These are phyloP conservation scores for Drosophila bipectinata DNA, from an alignment of 1,140 invertebrate genomes.

Conservation along the genomic window DNA sequence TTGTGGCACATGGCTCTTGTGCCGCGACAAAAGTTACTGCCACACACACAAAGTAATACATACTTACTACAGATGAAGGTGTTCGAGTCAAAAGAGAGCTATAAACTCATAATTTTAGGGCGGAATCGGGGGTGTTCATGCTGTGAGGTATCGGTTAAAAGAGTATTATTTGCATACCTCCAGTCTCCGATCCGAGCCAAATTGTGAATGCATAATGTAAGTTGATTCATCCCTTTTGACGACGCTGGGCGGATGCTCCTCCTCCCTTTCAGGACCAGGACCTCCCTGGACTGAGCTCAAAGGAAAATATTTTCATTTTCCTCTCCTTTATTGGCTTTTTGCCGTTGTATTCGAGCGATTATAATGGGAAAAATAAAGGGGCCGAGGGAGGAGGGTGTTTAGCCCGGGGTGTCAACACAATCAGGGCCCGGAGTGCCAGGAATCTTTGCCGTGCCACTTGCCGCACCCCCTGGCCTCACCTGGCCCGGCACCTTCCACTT, in stretches of 20 bases:
- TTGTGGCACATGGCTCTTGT: neutral
- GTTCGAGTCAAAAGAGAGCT: no score
- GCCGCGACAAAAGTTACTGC: neutral
- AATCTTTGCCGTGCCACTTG: neutral
- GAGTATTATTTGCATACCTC: conserved; percentile 33
- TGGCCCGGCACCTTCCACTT: neutral
- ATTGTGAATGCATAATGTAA: conserved; percentile 48
- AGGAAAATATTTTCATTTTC: conserved; percentile 39
- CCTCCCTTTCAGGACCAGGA: no score
- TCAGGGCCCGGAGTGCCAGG: conserved; percentile 9
- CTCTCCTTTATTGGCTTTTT: conserved; percentile 38
- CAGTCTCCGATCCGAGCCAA: conserved; percentile 6
- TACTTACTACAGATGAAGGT: no score
- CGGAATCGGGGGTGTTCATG: no score
- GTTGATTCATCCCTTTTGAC: conserved; percentile 27
- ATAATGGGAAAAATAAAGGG: conserved; percentile 15
- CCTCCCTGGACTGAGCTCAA: conserved; percentile 8
- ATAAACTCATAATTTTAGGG: no score
- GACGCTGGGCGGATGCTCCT: no score
- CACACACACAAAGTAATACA: neutral
- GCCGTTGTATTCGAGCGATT: conserved; percentile 36
- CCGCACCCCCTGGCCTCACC: no score
- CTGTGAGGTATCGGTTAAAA: conserved; percentile 14
- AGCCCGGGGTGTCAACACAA: conserved; percentile 41
- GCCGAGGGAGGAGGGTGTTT: neutral